phyloP scores from a whole-genome alignment of 1,140 invertebrate genomes.

The Trinorchestia longiramus region DNA sequence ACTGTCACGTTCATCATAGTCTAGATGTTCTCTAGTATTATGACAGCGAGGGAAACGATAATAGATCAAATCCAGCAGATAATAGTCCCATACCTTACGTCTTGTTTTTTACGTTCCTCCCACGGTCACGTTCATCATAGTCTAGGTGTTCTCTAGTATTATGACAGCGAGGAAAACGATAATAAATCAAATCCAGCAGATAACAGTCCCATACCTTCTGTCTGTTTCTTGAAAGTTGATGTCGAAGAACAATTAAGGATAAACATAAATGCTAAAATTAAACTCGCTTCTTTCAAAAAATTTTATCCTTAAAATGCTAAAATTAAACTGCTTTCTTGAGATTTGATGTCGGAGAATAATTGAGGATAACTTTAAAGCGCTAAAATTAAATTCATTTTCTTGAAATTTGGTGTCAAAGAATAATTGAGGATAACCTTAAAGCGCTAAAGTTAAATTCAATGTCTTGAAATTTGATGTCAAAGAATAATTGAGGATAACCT shows the following conservation, averaged over 20 bases:
- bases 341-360: no score
- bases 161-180: background rate
- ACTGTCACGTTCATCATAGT: no score
- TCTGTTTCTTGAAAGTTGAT: background rate
- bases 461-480: background rate
- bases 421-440: background rate
- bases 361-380: no score
- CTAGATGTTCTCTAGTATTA: background rate
- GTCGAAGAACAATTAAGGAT: background rate
- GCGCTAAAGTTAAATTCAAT: no score
- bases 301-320: no score
- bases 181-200: background rate
- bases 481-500: background rate
- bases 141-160: background rate
- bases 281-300: no score
- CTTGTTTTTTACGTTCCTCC: no score
- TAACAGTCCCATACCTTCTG: background rate
- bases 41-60: background rate
- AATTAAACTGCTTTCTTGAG: no score
- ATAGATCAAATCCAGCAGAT: background rate
- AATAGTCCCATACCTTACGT: background rate
- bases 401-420: no score
- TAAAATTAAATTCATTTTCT: no score
- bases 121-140: no score
- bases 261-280: background rate